Base-by-base conservation (phyloP, 2,888 invertebrate species). In the Theretra japonica region DNA sequence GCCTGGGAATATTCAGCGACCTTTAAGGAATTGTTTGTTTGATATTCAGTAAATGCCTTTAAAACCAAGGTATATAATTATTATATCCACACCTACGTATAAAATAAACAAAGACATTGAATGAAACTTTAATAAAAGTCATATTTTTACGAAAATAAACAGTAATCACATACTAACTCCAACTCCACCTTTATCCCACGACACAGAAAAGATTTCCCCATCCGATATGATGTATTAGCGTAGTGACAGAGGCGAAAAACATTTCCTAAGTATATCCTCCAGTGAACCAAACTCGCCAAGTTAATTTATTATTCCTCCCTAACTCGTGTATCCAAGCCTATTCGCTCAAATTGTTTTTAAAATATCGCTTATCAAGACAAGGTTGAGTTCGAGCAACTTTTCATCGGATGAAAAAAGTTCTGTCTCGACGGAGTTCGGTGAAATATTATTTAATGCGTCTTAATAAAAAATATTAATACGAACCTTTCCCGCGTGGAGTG, bases 341-440 rank as follows among this genome's bases (percentile, higher is more conserved):
- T 81, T 81, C 77, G 79, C 80, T 80, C 80, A 90, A 89, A 89
- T 88, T 89, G 87, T 88, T 90, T 84, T 89, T 86, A 88, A 89
- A 90, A 90, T 88, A 87, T 86, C 85, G 87, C 85, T 87, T 88
- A 88, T 87, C 86, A 85, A 86, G 87, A 87, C 86, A 86, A 78
- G 75, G 75, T 73, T 68, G 75, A 83, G 77, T 83, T 86, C 75
- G 75, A 72, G 75, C 77, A 80, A 81, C 78, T 80, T 80, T 82
- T 76, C 69, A 73, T 77, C 73, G 76, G 79, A 80, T 81, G 82
- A 81, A 84, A 82, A 83, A 89, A 87, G 78, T 88, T 89, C 75
- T 33, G 76, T 79, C 80, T 76, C 81, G 19, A 48, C 76, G 78
- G 83, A 73, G 53, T 23, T 53, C 56, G 48, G 6, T 53, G 56